Base-by-base conservation (phyloP, 2,113 vertebrate species). In the Oxygymnocypris stewartii region DNA sequence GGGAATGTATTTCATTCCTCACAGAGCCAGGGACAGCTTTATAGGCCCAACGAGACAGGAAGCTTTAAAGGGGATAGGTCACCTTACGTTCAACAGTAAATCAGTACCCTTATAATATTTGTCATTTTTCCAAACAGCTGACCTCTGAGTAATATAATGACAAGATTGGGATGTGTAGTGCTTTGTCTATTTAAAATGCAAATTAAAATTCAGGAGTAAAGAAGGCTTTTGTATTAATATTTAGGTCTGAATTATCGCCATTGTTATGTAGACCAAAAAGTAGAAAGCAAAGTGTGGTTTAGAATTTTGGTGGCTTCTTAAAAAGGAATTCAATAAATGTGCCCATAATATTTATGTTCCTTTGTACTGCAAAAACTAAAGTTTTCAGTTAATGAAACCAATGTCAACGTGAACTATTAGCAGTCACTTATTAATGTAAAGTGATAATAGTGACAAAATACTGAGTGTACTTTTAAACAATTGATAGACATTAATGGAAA, bases 1-100 rank as follows among this genome's bases (percentile, higher is more conserved):
- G 37, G 88, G 91, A 88, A 76, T 90, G 89, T 94, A 94, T 92
- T 92, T 96, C 91, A 92, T 86, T 83, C 82, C 82, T 90, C 88
- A 89, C 88, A 91, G 89, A 88, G 44, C 67, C 57, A 88, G 74
- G 86, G 94, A 93, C 93, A 93, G 92, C 77, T 95, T 95, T 93
- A 95, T 92, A 88, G 89, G 79, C 31, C 20, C 69, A 76, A 85
- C 91, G 89, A 91, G 90, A 47, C 71, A 85, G 73, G 82, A 77
- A 83, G 65, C 79, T 89, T 83, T 89, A 84, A 91, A 89, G 35
- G 71, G 83, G 79, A 89, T 86, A 11, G 28, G 87, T 92, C 85
- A 91, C 90, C 91, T 87, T 80, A 90, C 85, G 85, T 87, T 16
- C n/a, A 77, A 73, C 57, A 20, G 88, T 93, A 92, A 94, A 94